Base-by-base conservation (phyloP, 2,888 invertebrate genomes). In the Rhogogaster chlorosoma region DNA sequence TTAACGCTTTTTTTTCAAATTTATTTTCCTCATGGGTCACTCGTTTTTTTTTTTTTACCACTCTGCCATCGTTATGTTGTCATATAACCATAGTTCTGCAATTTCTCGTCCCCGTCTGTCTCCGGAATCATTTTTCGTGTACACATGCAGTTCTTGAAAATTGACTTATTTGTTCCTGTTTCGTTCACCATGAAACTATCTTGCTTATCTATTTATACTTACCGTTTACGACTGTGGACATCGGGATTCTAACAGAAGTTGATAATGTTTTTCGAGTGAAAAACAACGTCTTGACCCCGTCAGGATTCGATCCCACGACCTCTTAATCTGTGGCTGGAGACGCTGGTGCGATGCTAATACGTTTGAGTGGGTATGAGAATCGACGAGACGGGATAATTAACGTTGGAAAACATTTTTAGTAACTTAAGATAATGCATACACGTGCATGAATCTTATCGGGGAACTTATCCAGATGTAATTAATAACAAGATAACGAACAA, bases 291-390 rank as follows among this genome's bases (percentile, higher is more conserved):
- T 73, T 42, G 42, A 42, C 71, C 22, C 22, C 22, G 10, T n/a
- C 71, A 9, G 71, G 42, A 73, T 42, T 42, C 42, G 71, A 73
- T 22, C 71, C 71, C 71, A 22, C 22, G 71, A 42, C 71, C 71
- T 73, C 71, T 26, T 22, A 26, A 42, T 42, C 26, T 42, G 12
- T 42, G 42, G 22, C 42, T 12, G 22, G 12, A 38, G 22, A 22
- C 42, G 71, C 71, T 73, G 29, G 42, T 38, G 10, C 26, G 22
- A 42, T 26, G 71, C 38, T 42, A 73, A 42, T 38, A 22, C 38
- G 36, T 42, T 73, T 29, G 38, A 18, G 42, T 38, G 42, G 71
- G 38, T 42, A 73, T 10, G 22, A n/a, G 10, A 73, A n/a, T 36
- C 71, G 12, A 22, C 38, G 12, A 42, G n/a, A 42, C 10, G 42